Base-by-base conservation (phyloP, 2,888 invertebrate genomes). In the Galeopsomyia nigrocyanea region DNA sequence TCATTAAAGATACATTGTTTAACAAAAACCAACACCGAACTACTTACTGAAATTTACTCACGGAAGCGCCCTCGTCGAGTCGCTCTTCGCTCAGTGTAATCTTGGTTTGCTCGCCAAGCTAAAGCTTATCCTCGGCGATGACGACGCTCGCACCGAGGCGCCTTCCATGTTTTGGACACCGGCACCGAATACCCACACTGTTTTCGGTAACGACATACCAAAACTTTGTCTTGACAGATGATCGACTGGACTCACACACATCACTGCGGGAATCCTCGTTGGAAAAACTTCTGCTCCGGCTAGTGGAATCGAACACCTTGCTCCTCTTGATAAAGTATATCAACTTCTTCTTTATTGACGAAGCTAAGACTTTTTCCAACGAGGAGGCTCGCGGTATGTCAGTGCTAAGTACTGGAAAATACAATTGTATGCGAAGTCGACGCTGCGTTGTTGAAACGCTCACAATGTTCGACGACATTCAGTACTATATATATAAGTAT, bases 381-480 rank as follows among this genome's bases (percentile, higher is more conserved):
- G 19, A 53, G 19, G 19, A 39, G 46, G 19, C 55, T 62, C 47
- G 39, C 55, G 79, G 78, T 76, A 75, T 78, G 77, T 80, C 80
- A 79, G 81, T 78, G 77, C 78, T 81, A 79, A 82, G 82, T 82
- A 82, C 82, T 82, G 81, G 82, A 73, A 62, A 39, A 39, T 39
- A 13, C 39, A 13, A 39, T 39, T 39, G 39, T 39, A 39, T 39
- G 39, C 39, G 10, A 39, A 3, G 39, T 39, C 10, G 39, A 7
- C 10, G 1, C 39, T 7, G 39, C 39, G 39, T 39, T 39, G 10
- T 39, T 39, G 39, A 39, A 39, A 39, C 13, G 39, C 13, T 39
- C 39, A 39, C 62, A 53, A 68, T 49, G 61, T 56, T 58, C 60
- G 50, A 67, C 77, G 77, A 79, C 74, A 76, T 60, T 39, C 39